Conservation (phyloP, 2,888 invertebrate genomes). For the Erebia palarica region DNA sequence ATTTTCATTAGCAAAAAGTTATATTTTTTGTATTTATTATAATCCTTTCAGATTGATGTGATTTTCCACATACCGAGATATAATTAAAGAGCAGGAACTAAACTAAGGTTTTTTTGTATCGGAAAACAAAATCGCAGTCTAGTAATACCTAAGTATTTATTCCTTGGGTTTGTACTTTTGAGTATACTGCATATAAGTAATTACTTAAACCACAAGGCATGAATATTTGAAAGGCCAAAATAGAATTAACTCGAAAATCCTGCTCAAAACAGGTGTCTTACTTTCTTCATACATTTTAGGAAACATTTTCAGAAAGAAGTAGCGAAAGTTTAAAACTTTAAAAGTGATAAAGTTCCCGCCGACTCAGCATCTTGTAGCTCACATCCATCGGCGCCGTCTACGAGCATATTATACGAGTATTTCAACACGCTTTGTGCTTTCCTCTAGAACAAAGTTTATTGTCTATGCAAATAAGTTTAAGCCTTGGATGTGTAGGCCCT, state of each 20-base stretch:
- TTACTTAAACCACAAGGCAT: too few relatives aligned
- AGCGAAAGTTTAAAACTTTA: slow-evolving; percentile 7
- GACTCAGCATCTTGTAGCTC: slow-evolving; percentile 9
- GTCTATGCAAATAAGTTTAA: neutral
- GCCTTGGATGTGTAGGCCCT: neutral
- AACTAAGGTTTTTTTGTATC: too few relatives aligned
- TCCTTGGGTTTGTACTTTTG: too few relatives aligned
- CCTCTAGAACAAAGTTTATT: neutral
- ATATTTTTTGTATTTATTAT: too few relatives aligned
- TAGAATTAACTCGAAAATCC: neutral
- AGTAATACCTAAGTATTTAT: too few relatives aligned
- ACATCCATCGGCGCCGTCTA: slow-evolving; percentile 1
- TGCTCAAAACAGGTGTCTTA: neutral
- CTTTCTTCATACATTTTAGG: neutral
- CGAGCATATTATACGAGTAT: neutral
- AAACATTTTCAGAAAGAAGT: slow-evolving; percentile 8
- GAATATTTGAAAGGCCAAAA: neutral
- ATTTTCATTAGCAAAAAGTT: neutral
- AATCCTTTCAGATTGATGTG: too few relatives aligned
- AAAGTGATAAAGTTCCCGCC: slow-evolving; percentile 6
- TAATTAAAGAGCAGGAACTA: too few relatives aligned
- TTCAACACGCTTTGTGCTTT: slow-evolving; percentile 6
- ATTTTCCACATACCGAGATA: too few relatives aligned
- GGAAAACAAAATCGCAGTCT: too few relatives aligned
- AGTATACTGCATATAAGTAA: too few relatives aligned